These are phyloP conservation scores for Agonopterix subpropinquella DNA, from an alignment of 2,888 invertebrate genomes.

Conservation along the genomic window DNA sequence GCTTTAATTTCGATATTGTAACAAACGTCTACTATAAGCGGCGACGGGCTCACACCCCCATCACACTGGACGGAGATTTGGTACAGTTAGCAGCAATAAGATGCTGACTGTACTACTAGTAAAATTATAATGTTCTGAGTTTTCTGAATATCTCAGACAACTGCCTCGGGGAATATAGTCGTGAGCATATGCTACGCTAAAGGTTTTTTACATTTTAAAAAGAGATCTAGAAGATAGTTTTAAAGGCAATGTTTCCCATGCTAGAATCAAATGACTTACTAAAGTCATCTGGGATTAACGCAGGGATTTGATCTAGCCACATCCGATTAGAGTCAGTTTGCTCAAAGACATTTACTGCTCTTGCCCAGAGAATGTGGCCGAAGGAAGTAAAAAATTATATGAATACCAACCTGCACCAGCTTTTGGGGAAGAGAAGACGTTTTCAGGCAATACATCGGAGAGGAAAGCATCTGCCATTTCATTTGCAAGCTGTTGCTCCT, in stretches of 20 bases:
- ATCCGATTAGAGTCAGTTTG: constrained; percentile 67
- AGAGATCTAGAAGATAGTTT: no score
- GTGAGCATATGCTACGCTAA: no score
- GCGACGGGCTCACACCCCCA: no score
- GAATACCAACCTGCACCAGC: constrained; percentile 81
- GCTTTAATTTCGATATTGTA: no score
- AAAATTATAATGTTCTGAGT: no score
- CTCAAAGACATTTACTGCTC: constrained; percentile 49
- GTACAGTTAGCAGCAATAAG: no score
- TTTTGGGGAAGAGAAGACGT: constrained; percentile 95
- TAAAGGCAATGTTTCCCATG: constrained; percentile 44
- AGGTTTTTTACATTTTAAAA: no score
- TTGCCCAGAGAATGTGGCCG: constrained; percentile 73
- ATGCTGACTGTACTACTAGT: no score
- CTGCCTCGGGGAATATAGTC: no score
- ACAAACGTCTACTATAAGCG: no score
- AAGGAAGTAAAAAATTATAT: not conserved
- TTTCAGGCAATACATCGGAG: constrained; percentile 95
- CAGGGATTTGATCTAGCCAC: constrained; percentile 64
- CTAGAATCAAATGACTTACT: constrained; percentile 68
- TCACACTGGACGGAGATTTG: no score
- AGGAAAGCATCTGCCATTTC: constrained; percentile 99
- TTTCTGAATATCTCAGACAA: no score
- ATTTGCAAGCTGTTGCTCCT: constrained; percentile 95
- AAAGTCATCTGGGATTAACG: constrained; percentile 69